A percentile compares a stretch with the other conserved stretches of the same genome.
These are phyloP conservation scores for Tetragonisca angustula DNA, from an alignment of 2,888 invertebrate genomes.

Conservation along the genomic window DNA sequence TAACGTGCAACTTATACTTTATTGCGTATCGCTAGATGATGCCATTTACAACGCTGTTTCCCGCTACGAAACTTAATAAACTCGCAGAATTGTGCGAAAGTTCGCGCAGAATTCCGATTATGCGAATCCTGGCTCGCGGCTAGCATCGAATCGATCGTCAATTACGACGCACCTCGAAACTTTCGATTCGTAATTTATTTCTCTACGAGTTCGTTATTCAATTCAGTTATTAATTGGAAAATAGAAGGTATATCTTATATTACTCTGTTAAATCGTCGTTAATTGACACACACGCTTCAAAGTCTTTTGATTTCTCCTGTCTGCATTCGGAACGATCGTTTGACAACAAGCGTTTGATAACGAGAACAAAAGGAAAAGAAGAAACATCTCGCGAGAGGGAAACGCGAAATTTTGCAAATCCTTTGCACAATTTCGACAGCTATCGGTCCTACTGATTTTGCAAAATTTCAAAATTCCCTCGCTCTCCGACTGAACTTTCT, in stretches of 20 bases:
- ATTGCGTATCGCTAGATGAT: conserved; percentile 59
- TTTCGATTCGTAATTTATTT: neutral
- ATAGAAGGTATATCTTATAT: conserved; percentile 25
- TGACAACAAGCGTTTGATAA: neutral
- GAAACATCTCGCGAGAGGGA: too few relatives aligned
- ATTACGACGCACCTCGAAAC: neutral
- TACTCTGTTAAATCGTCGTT: conserved; percentile 37
- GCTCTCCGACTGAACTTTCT: neutral
- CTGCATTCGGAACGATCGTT: neutral
- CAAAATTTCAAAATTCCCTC: neutral
- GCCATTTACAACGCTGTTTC: conserved; percentile 40
- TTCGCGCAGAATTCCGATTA: conserved; percentile 7
- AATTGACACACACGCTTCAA: conserved; percentile 25
- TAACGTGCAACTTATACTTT: conserved; percentile 53
- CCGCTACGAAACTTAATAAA: neutral
- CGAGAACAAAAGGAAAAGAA: neutral
- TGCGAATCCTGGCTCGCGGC: neutral
- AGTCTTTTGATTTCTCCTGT: conserved; percentile 45
- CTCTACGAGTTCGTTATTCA: neutral
- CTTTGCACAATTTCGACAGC: too few relatives aligned
- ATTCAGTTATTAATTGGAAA: conserved; percentile 25
- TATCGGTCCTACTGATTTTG: neutral
- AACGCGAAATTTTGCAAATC: conserved; percentile 7
- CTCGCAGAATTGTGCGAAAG: neutral
- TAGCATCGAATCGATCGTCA: conserved; percentile 5